Evolutionary conservation across 2,113 vertebrate species (phyloP).

Genomic region (Peromyscus leucopus): DNA sequence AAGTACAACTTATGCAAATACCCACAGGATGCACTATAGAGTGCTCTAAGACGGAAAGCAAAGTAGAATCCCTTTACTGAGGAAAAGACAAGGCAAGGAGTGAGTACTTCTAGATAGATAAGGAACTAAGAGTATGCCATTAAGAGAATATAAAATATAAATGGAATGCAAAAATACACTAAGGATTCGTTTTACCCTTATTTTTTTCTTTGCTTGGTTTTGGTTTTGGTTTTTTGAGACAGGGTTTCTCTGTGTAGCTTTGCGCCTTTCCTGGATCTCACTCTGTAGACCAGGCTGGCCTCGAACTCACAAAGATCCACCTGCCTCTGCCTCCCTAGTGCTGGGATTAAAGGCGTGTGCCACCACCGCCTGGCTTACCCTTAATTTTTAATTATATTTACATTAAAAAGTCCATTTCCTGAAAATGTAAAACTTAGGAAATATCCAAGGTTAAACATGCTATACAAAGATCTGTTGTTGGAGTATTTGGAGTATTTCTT

Average conservation of each 20-base stretch:
- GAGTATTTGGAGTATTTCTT: not conserved
- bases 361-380: too few species aligned
- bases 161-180: constrained; percentile 20
- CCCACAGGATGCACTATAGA: not conserved
- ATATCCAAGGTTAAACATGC: not conserved
- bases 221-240: too few species aligned
- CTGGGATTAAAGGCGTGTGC: too few species aligned
- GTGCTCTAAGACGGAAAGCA: not conserved
- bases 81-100: constrained; percentile 33
- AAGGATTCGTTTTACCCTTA: not conserved
- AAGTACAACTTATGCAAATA: not conserved
- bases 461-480: not conserved
- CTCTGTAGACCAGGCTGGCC: too few species aligned
- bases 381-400: constrained; percentile 38
- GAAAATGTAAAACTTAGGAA: not conserved
- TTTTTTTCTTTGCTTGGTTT: too few species aligned
- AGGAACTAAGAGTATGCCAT: not conserved
- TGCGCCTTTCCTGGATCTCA: too few species aligned
- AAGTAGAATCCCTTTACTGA: constrained; percentile 25
- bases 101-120: not conserved
- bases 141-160: not conserved
- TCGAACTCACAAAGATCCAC: too few species aligned
- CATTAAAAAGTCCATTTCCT: not conserved
- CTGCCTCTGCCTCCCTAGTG: too few species aligned
- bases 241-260: too few species aligned